These are phyloP conservation scores for Leucoptera coffeella DNA, from an alignment of 2,888 invertebrate genomes.

Conservation along the genomic window DNA sequence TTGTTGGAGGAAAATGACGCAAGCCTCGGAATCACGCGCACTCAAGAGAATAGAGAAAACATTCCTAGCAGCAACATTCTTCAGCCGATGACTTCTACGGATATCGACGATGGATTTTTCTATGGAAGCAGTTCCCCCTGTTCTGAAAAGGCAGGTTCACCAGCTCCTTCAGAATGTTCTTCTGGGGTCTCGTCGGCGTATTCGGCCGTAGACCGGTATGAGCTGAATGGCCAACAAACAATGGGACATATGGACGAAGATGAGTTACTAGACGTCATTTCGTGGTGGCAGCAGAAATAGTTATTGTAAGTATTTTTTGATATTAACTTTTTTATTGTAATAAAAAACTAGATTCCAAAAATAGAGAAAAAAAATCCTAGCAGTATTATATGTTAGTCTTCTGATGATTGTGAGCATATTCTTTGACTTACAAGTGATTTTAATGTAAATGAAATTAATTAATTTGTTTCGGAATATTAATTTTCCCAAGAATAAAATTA, in stretches of 20 bases:
- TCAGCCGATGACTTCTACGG: conserved; percentile 35
- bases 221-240: conserved; percentile 38
- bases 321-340: no score
- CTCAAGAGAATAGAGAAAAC: conserved; percentile 40
- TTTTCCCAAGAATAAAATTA: conserved; percentile 2
- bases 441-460: no score
- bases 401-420: no score
- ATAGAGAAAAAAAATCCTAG: no score
- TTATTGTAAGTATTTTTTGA: conserved; percentile 18
- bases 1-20: conserved; percentile 70
- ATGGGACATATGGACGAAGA: conserved; percentile 80
- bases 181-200: conserved; percentile 50
- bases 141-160: conserved; percentile 65
- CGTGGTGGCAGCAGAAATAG: conserved; percentile 75
- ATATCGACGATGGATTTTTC: conserved; percentile 46
- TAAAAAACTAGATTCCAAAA: no score
- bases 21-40: conserved; percentile 39
- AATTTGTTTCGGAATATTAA: conserved; percentile 2
- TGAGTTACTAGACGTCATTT: conserved; percentile 79
- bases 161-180: conserved; percentile 67
- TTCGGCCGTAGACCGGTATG: conserved; percentile 36
- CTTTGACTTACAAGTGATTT: no score
- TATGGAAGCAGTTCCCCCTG: conserved; percentile 52
- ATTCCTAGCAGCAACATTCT: conserved; percentile 23
- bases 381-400: no score